phyloP scores from a whole-genome alignment of 2,113 vertebrate genomes.

The Paramisgurnus dabryanus region DNA sequence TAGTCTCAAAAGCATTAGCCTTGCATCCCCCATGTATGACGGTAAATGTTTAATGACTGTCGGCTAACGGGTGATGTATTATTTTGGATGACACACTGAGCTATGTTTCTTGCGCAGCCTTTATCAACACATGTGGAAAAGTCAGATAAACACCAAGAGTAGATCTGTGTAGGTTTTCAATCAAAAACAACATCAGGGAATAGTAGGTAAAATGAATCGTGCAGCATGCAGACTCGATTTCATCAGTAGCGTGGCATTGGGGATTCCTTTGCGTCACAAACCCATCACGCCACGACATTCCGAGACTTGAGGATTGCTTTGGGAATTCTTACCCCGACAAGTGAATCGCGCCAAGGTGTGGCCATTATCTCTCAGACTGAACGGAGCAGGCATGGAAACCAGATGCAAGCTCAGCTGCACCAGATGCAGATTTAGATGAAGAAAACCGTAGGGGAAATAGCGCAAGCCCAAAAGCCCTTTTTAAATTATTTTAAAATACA shows the following conservation, averaged over 20 bases:
- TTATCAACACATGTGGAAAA: constrained; percentile 9
- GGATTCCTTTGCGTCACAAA: background rate
- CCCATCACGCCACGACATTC: background rate
- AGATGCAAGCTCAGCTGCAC: constrained; percentile 25
- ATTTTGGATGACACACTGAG: constrained; percentile 7
- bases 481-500: background rate
- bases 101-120: background rate
- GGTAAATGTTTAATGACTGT: background rate
- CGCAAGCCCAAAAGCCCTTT: background rate
- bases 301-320: background rate
- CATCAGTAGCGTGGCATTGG: background rate
- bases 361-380: background rate
- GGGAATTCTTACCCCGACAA: constrained; percentile 11
- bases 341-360: constrained; percentile 25
- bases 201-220: background rate
- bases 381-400: constrained; percentile 13
- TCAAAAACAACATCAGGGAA: background rate
- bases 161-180: background rate
- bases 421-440: background rate
- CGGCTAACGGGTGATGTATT: constrained; percentile 12
- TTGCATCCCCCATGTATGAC: constrained; percentile 12
- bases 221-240: constrained; percentile 10
- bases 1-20: constrained; percentile 2
- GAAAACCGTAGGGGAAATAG: background rate
- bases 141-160: background rate